Conservation (phyloP, 2,888 invertebrate genomes). For the Charanyca ferruginea region DNA sequence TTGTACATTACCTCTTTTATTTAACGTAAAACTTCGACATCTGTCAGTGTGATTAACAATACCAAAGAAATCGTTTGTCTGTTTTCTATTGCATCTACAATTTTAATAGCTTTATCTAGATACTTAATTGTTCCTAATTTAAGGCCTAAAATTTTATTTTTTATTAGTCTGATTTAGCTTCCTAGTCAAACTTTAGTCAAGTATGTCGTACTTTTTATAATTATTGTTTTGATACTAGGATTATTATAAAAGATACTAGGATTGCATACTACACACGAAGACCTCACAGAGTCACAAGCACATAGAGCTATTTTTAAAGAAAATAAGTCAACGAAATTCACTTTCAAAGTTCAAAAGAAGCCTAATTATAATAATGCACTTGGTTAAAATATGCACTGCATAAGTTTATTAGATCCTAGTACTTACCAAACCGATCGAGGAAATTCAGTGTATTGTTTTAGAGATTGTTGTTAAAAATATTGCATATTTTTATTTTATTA, state of each 20-base stretch:
- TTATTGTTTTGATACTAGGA: constrained; percentile 1
- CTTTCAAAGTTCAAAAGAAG: constrained; percentile 59
- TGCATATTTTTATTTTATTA: constrained; percentile 2
- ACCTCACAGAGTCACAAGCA: constrained; percentile 5
- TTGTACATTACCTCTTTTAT: neutral
- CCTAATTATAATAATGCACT: constrained; percentile 57
- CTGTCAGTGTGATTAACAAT: neutral
- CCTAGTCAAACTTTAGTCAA: constrained; percentile 52
- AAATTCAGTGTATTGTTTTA: constrained; percentile 13
- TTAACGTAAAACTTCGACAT: neutral
- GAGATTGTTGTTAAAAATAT: constrained; percentile 12
- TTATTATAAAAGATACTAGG: constrained; percentile 27
- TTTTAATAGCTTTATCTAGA: constrained; percentile 36
- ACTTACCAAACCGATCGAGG: constrained; percentile 1
- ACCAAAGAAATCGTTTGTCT: constrained; percentile 35
- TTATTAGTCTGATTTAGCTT: constrained; percentile 13
- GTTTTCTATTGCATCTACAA: constrained; percentile 4
- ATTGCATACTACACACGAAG: constrained; percentile 19
- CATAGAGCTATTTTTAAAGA: constrained; percentile 6
- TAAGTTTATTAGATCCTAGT: constrained; percentile 41
- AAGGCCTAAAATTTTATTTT: constrained; percentile 58
- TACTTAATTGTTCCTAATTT: constrained; percentile 58
- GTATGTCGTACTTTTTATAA: constrained; percentile 22
- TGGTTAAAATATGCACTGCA: constrained; percentile 57
- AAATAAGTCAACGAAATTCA: constrained; percentile 58